These are phyloP conservation scores for Perithous albicinctus DNA, from an alignment of 2,888 invertebrate genomes.

Conservation along the genomic window DNA sequence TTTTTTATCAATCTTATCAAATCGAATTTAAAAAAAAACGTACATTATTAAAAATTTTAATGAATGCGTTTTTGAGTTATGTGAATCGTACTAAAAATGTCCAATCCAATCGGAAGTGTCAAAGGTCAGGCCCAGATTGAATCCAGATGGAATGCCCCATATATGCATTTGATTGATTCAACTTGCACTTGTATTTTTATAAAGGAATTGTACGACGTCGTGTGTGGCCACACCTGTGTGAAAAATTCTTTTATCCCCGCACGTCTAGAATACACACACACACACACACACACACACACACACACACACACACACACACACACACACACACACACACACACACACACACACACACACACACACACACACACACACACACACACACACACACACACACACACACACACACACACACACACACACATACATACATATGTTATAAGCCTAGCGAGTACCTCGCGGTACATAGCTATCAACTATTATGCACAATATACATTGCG, in stretches of 20 bases:
- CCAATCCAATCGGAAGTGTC: no score
- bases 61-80: no score
- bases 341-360: background rate
- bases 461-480: slow-evolving; percentile 3
- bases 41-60: no score
- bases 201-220: background rate
- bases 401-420: background rate
- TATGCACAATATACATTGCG: slow-evolving; percentile 15
- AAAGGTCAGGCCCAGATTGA: no score
- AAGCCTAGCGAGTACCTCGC: background rate
- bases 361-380: background rate
- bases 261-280: background rate
- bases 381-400: background rate
- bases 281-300: background rate
- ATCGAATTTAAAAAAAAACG: no score
- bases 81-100: no score
- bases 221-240: slow-evolving; percentile 52
- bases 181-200: background rate
- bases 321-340: background rate
- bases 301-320: background rate
- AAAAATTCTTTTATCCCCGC: slow-evolving; percentile 50
- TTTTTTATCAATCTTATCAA: no score
- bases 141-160: no score
- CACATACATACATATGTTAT: no score
- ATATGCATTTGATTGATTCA: background rate